Evolutionary conservation across 2,888 invertebrate genomes (phyloP).

Genomic region (Ormyrus nitidulus): DNA sequence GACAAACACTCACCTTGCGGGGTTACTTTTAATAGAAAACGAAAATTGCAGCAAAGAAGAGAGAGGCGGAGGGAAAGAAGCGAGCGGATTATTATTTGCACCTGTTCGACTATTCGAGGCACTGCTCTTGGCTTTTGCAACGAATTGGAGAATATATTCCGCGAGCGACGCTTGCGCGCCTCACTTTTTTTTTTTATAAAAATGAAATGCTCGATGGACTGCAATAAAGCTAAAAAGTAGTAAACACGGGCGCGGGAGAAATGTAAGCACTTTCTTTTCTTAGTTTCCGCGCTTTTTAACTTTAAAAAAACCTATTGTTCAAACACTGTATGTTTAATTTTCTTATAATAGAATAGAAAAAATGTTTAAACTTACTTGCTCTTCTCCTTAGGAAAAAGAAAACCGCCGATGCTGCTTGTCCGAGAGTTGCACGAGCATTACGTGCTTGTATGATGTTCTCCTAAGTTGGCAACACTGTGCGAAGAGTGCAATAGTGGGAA

Average conservation of each 20-base stretch:
- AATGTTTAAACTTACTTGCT: constrained; percentile 45
- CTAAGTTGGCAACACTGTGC: constrained; percentile 47
- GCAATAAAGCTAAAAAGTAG: constrained; percentile 40
- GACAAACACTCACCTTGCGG: constrained; percentile 21
- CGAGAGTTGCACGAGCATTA: constrained; percentile 3
- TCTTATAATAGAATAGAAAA: neutral
- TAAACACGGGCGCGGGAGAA: constrained; percentile 53
- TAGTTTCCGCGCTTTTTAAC: too few relatives aligned
- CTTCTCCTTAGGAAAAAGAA: constrained; percentile 17
- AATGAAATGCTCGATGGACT: constrained; percentile 6
- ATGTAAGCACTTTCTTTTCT: constrained; percentile 39
- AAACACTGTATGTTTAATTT: neutral
- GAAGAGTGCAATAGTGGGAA: neutral
- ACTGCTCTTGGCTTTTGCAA: constrained; percentile 3
- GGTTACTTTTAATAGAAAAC: constrained; percentile 32
- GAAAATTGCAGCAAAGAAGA: constrained; percentile 9
- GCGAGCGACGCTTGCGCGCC: constrained; percentile 40
- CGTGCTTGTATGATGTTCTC: neutral
- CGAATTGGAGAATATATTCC: neutral
- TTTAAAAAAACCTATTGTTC: too few relatives aligned
- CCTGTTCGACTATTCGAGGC: constrained; percentile 13
- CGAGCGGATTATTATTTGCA: neutral
- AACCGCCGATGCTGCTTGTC: constrained; percentile 34
- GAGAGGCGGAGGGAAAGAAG: neutral
- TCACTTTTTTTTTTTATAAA: constrained; percentile 26